Evolutionary conservation across 1,140 invertebrate genomes (phyloP), one percentile per base, ranked within the genome.

Genomic region (Galendromus occidentalis): DNA sequence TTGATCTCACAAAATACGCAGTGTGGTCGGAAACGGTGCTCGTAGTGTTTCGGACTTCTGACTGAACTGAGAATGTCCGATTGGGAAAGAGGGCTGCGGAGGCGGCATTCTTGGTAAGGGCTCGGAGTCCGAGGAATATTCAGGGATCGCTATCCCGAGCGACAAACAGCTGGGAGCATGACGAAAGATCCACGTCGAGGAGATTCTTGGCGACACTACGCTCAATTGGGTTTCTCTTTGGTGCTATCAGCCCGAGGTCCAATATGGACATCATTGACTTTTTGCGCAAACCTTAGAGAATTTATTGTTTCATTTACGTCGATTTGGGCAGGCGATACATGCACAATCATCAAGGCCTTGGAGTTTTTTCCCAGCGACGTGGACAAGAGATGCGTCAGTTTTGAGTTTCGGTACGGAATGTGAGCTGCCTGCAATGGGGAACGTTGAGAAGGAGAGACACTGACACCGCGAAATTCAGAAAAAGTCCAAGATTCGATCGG

Each of bases 271-370:
- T 17, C 51, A 9, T 17, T 59, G 14, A 59, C 51, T 25, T 59
- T 59, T 9, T 59, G 22, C 25, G 18, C 51, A 22, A 59, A 79
- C 75, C 75, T 75, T 30, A 80, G 73, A 18, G 78, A 79, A 17
- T 75, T 75, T 33, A 78, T 69, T 25, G 79, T 77, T 69, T 80
- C 79, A 20, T 79, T 78, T 25, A 73, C 67, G 69, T 80, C 80
- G 69, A 76, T 77, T 20, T 74, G 73, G 7, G 76, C 75, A 1
- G 80, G 79, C 9, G 77, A 80, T 42, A 81, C 74, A 70, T 80
- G 80, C 51, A 81, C 80, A 71, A 82, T 79, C 75, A 81, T 80
- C 28, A 82, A 75, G 0, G 80, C 81, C 71, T 82, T 80, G 1
- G 79, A 78, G 67, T 80, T 81, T 12, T 80, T 80, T 65, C 80